Base-by-base conservation (phyloP, 2,797 vertebrate genomes). In the Mormyrops attenuatus region DNA sequence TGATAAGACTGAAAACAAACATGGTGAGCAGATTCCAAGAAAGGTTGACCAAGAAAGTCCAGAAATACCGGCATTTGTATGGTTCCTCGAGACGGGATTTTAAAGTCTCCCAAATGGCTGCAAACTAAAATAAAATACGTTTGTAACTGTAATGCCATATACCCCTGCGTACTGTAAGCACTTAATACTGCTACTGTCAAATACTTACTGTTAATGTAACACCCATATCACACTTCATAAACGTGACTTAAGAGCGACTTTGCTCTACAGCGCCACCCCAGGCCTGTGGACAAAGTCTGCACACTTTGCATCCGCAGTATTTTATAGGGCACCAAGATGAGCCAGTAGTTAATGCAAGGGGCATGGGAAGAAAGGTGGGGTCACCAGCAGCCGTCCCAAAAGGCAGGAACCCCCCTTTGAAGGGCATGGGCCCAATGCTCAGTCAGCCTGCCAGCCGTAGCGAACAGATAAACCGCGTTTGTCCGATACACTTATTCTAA, bases 381-480 rank as follows among this genome's bases (percentile, higher is more conserved):
- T 63, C 44, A 69, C 89, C 90, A 90, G 88, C 73, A 90, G 88
- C 88, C 63, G 82, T 60, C 89, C 87, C 90, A 91, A 91, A 92
- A 89, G 89, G 66, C 88, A 26, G 82, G 20, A 88, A 90, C 66
- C 89, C 30, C 55, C 80, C 87, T 90, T 86, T 55, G 89, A 69
- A 88, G 89, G 88, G 87, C 69, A 50, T 9, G n/a, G 49, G 2
- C 73, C 8, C 30, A 22, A 85, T n/a, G 34, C 55, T 34, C 44
- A 88, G 41, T 15, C 44, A 63, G 88, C 15, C 1, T 50, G 13
- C n/a, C 85, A 44, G 5, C 47, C 13, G 26, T 30, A 3, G 63
- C 1, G 3, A 30, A 11, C 63, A 26, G 63, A 69, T 30, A 9
- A 66, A 66, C 0, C 8, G 22, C 9, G 9, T 66, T 66, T 66